Percentiles rank a stretch among this genome's conserved stretches.
These are phyloP conservation scores for Rhynchonema sp. DNA, from an alignment of 2,888 invertebrate species.

Conservation along the genomic window DNA sequence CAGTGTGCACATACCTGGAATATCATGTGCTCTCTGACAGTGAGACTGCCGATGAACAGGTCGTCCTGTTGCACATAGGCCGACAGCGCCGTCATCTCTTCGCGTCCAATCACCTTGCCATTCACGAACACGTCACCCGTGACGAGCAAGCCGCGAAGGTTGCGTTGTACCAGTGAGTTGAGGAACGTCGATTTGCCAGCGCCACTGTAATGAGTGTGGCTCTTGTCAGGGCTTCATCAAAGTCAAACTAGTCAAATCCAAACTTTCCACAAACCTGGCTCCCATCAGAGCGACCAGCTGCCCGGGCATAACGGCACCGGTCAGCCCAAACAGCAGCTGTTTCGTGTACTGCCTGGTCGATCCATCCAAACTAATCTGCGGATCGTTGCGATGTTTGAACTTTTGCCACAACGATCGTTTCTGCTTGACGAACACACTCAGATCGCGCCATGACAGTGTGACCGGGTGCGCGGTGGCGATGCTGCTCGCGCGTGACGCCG, in stretches of 20 bases:
- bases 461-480: neutral
- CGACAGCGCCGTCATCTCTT: conserved; percentile 16
- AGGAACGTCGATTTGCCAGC: conserved; percentile 84
- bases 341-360: neutral
- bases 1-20: conserved; percentile 33
- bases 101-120: conserved; percentile 9
- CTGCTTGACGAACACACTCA: neutral
- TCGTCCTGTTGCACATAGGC: conserved; percentile 27
- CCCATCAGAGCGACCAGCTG: conserved; percentile 26
- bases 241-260: neutral
- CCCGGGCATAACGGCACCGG: conserved; percentile 19
- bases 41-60: conserved; percentile 23
- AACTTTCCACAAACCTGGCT: conserved; percentile 13
- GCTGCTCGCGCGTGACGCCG: neutral
- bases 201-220: conserved; percentile 36
- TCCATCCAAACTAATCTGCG: neutral
- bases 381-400: neutral
- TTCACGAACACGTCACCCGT: conserved; percentile 22
- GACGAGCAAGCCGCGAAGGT: conserved; percentile 20
- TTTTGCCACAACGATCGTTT: too few species aligned
- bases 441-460: neutral
- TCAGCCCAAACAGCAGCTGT: conserved; percentile 11
- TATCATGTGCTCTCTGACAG: conserved; percentile 24
- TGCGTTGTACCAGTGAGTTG: conserved; percentile 48
- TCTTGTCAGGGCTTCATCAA: neutral